Base-by-base conservation (phyloP, 1,140 invertebrate genomes). In the Aphidius ervi region DNA sequence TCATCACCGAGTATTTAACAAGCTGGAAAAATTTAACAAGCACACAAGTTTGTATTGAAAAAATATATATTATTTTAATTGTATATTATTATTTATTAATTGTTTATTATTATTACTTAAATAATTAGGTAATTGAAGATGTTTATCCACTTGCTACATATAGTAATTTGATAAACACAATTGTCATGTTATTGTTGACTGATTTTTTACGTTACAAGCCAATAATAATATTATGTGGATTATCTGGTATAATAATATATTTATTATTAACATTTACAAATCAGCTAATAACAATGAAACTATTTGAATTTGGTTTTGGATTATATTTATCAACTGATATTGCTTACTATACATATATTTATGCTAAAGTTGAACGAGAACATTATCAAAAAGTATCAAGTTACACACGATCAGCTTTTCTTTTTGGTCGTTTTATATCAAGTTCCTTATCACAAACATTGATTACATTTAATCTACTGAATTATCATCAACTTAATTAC, bases 271-370 rank as follows among this genome's bases (percentile, higher is more conserved):
- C 76, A 47, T 70, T 82, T 67, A 78, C 78, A 1, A 67, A 68
- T 10, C 71, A 72, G 5, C 58, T 84, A 48, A 4, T 68, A 6
- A 62, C 69, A 42, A 67, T 83, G 56, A 76, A 85, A 74, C 65
- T 81, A 10, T 48, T 78, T 31, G 77, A 83, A 73, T 74, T 78
- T 23, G 82, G 88, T 60, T 95, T 91, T 78, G 94, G 93, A 5
- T 80, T 92, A 9, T 92, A 91, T 67, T 86, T 91, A 72, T 92
- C 94, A 0, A 87, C 92, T 7, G 94, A 97, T 80, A 88, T 97
- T 1, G 93, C 93, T 0, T 97, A 96, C 76, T 92, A 88, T 65
- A 94, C 93, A 0, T 97, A 97, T 69, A 93, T 96, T 63, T 97
- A 96, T 81, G 92, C 93, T 9, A 92, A 94, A 83, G 93, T 96